Base-by-base conservation (phyloP, 2,797 vertebrate species). In the Crypturellus tataupa region DNA sequence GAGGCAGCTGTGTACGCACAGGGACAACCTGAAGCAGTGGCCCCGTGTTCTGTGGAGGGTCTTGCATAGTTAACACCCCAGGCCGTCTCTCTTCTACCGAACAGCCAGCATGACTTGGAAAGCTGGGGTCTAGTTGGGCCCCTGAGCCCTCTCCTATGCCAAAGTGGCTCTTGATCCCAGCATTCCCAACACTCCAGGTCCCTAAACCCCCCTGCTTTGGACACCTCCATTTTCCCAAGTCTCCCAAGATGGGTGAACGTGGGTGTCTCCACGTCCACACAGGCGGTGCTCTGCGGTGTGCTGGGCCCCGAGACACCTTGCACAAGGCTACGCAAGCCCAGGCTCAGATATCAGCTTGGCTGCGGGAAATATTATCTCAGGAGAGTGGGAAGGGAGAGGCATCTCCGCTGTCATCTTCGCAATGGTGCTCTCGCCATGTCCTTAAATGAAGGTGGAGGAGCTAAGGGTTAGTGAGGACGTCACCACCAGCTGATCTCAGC, bases 291-390 rank as follows among this genome's bases (percentile, higher is more conserved):
- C 53, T 4, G 29, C 10, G 17, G 29, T 31, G 16, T 19, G 17
- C 53, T 27, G 6, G 1, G 53, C 55, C 77, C 3, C 42, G 2
- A 20, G 1, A 2, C 9, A 15, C 64, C 35, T 65, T 76, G 12
- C 44, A 15, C 10, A 20, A 49, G 44, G 49, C 64, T 58, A 5
- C 2, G 25, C 5, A 19, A 51, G 12, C 10, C 17, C 33, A 6
- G 2, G 29, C 64, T 19, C 0, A 1, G 20, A 8, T 21, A 55
- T 27, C 51, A 65, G 27, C 56, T 16, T 10, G 39, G 65, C 39
- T 42, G 27, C 53, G 64, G 65, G 39, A 73, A 70, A 85, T 1
- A 4, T 0, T 1, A 35, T 2, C n/a, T 42, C 33, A 9, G 9
- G 69, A 68, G 65, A 27, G 39, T 9, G 77, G 29, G 60, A 77